Percentiles rank a stretch among this genome's conserved stretches.
Conservation (phyloP, 2,888 invertebrate species). For the Pristionchus entomophagus region DNA sequence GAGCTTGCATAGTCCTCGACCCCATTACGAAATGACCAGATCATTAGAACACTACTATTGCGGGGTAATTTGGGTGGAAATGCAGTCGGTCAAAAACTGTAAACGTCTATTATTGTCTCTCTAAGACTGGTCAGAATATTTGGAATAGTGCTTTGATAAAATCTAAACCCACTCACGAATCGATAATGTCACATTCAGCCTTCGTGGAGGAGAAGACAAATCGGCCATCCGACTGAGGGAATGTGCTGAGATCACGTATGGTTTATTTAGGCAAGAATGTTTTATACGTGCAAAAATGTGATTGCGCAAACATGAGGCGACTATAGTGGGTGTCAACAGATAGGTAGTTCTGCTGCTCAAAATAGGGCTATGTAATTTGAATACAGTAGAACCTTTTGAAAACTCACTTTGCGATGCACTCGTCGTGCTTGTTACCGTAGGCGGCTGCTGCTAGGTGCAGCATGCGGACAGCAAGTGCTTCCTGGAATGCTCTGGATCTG, state of each 20-base stretch:
- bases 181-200: constrained; percentile 61
- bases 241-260: constrained; percentile 47
- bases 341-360: neutral
- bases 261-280: neutral
- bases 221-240: constrained; percentile 50
- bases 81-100: no score
- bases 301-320: neutral
- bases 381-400: neutral
- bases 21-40: no score
- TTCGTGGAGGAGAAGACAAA: constrained; percentile 44
- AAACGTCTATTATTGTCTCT: no score
- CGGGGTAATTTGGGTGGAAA: no score
- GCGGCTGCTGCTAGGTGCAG: constrained; percentile 67
- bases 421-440: constrained; percentile 62
- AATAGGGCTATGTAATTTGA: neutral
- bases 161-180: no score
- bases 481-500: neutral
- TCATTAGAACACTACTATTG: no score
- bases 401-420: constrained; percentile 64
- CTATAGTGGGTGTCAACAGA: neutral
- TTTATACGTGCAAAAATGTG: neutral
- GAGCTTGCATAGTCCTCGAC: no score
- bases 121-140: no score
- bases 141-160: no score
- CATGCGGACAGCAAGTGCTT: constrained; percentile 46